phyloP scores from a whole-genome alignment of 2,113 vertebrate species.

The Eudyptes chrysolophus region DNA sequence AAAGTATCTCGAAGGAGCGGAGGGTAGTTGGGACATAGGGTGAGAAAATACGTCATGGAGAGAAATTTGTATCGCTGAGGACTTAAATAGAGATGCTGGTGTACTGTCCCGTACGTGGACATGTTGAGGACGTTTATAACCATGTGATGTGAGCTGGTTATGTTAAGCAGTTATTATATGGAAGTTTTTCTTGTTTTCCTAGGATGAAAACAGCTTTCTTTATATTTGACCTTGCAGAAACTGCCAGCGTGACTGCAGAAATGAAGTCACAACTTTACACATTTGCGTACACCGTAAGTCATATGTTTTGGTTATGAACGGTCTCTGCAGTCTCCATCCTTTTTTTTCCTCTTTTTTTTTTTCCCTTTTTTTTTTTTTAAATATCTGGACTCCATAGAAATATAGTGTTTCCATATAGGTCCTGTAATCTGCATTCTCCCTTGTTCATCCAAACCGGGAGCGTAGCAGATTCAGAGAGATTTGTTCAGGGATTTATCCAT shows the following conservation, averaged over 20 bases:
- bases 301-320: not conserved
- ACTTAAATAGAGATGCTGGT: not conserved
- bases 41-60: not conserved
- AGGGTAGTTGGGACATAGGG: not conserved
- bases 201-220: conserved; percentile 99
- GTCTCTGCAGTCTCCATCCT: not conserved
- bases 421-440: not conserved
- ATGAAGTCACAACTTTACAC: conserved; percentile 83
- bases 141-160: not conserved
- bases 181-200: not conserved
- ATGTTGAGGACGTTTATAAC: not conserved
- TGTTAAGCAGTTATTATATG: not conserved
- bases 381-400: not conserved
- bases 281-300: conserved; percentile 85
- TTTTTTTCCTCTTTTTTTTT: not conserved
- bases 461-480: not conserved
- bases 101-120: not conserved
- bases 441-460: not conserved
- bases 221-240: conserved; percentile 92
- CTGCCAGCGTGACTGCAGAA: conserved; percentile 64
- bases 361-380: not conserved
- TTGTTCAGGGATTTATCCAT: conserved; percentile 24
- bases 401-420: fast-evolving
- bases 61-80: not conserved
- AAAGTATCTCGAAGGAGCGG: not conserved